Evolutionary conservation across 1,140 invertebrate species (phyloP), one percentile per base, ranked within the genome.

Genomic region (Diorhabda elongata): DNA sequence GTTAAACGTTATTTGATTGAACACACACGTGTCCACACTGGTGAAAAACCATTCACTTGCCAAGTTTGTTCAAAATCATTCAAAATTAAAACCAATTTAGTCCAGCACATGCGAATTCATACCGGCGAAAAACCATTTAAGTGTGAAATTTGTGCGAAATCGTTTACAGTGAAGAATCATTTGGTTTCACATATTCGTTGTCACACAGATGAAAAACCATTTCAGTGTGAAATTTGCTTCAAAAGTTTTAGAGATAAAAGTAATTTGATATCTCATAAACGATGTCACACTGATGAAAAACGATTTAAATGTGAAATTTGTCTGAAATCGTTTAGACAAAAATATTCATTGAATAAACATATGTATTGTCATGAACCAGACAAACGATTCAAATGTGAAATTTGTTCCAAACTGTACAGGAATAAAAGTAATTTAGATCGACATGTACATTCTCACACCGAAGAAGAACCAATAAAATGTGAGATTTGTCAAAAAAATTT

Each of bases 231-330:
- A 44, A 7, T 63, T 3, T 63, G 61, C 43, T 44, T 9, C 4
- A 63, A 44, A 43, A 11, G 42, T 5, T 63, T 63, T 9, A 47
- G 9, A 2, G 4, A 8, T 3, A 47, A 45, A 8, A 63, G 6
- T 44, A 63, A 4, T 63, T 63, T 63, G 61, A 63, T 7, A 44
- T 44, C 9, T 8, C 61, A 63, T 47, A 43, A 7, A 41, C 6
- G 4, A 45, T 4, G 42, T 45, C 61, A 63, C 43, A 63, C 61
- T 3, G 8, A 7, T 26, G 26, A 26, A 26, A 26, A 2, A 26
- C 26, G 26, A 26, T 26, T 26, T 26, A 26, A 26, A 26, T 60
- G 58, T 42, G 26, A 60, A 7, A 60, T 6, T 3, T 60, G 58
- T 26, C 42, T 42, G 42, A 60, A 60, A 26, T 60, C 58, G 5